Evolutionary conservation across 1,140 invertebrate species (phyloP).

Genomic region (Berghia stephanieae): DNA sequence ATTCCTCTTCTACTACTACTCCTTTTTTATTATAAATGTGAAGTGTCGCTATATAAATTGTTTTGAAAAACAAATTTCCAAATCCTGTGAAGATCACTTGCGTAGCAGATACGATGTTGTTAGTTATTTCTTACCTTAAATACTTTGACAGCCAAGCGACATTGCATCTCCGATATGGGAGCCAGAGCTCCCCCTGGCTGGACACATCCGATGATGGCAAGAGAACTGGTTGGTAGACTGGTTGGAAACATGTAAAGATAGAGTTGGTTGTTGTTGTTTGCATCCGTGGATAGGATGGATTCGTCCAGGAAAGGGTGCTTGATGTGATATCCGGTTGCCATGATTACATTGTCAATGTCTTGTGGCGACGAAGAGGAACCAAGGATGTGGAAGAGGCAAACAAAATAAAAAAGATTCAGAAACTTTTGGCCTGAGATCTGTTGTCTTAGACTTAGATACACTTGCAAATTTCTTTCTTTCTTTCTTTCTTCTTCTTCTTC

Average conservation of each 20-base stretch:
- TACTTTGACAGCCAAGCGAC: constrained; percentile 42
- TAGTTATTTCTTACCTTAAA: no score
- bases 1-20: no score
- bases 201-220: constrained; percentile 70
- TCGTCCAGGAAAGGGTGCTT: constrained; percentile 56
- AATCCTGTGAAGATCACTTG: no score
- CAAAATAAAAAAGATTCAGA: no score
- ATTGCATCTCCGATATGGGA: constrained; percentile 62
- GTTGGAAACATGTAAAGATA: constrained; percentile 69
- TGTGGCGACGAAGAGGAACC: not conserved
- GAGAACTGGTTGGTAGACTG: constrained; percentile 50
- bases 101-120: no score
- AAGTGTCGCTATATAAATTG: no score
- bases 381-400: not conserved
- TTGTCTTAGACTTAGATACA: no score
- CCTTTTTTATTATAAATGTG: no score
- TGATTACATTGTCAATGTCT: constrained; percentile 46
- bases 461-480: no score
- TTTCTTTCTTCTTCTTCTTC: no score
- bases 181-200: constrained; percentile 70
- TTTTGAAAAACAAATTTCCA: no score
- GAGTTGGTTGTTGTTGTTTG: constrained; percentile 61
- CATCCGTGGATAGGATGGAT: constrained; percentile 46
- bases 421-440: no score
- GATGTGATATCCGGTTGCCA: constrained; percentile 57